Percentiles rank a stretch among this genome's conserved stretches.
phyloP scores from a whole-genome alignment of 2,113 vertebrate species.

The Gallinago paraguaiae region DNA sequence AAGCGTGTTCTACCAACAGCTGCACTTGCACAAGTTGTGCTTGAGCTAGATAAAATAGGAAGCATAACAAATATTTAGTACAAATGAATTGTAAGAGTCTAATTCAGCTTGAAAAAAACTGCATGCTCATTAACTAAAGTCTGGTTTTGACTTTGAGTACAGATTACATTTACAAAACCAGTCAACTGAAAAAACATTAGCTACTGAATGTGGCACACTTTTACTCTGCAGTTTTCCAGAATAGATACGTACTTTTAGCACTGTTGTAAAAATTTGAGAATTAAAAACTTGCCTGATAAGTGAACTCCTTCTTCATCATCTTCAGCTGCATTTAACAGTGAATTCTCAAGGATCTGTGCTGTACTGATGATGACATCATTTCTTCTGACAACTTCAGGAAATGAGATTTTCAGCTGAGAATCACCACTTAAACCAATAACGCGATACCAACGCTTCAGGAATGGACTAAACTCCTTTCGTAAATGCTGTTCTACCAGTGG shows the following conservation, averaged over 20 bases:
- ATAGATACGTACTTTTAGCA: not conserved
- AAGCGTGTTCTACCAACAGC: not conserved
- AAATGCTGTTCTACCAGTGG: slow-evolving; percentile 93
- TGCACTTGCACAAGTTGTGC: not conserved
- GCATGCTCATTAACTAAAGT: not conserved
- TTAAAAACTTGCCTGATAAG: slow-evolving; percentile 81
- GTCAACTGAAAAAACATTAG: not conserved
- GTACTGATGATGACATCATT: slow-evolving; percentile 93
- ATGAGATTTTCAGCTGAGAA: slow-evolving; percentile 91
- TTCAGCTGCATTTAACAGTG: slow-evolving; percentile 75
- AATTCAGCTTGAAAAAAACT: not conserved
- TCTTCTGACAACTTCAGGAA: slow-evolving; percentile 83
- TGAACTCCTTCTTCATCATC: slow-evolving; percentile 85
- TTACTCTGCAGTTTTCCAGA: not conserved
- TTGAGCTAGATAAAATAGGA: not conserved
- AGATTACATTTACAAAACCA: not conserved
- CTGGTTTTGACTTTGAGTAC: not conserved
- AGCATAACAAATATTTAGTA: not conserved
- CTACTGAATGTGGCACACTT: not conserved
- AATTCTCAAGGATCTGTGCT: slow-evolving; percentile 97
- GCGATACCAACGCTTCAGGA: slow-evolving; percentile 81
- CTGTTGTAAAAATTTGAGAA: not conserved
- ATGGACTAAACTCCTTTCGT: slow-evolving; percentile 83
- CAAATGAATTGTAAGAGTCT: not conserved
- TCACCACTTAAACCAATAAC: slow-evolving; percentile 89